Conservation (phyloP, 2,888 invertebrate species). For the Agrotis exclamationis region DNA sequence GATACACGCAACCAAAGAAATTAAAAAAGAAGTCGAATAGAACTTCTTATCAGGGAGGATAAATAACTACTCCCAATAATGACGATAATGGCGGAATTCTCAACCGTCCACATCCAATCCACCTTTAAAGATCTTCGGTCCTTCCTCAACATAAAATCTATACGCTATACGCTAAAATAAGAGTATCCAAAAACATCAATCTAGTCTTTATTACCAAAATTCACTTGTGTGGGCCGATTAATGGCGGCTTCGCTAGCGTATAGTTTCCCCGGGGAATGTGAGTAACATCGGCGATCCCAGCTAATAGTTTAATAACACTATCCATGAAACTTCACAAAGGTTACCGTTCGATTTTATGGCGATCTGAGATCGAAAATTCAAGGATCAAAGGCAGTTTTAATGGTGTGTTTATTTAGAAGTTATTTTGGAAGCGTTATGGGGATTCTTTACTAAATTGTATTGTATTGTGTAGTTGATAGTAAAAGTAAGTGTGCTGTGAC, state of each 20-base stretch:
- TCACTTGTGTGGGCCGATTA: slow-evolving; percentile 49
- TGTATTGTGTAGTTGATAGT: slow-evolving; percentile 38
- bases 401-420: slow-evolving; percentile 58
- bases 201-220: slow-evolving; percentile 55
- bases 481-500: slow-evolving; percentile 50
- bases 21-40: too few relatives aligned
- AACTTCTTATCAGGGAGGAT: too few relatives aligned
- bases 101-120: background rate
- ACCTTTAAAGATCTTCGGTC: background rate
- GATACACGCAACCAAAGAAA: slow-evolving; percentile 40
- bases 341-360: slow-evolving; percentile 61
- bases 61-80: background rate
- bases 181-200: slow-evolving; percentile 45
- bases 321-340: slow-evolving; percentile 58
- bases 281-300: slow-evolving; percentile 45
- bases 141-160: slow-evolving; percentile 16
- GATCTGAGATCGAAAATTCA: slow-evolving; percentile 60
- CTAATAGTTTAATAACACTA: slow-evolving; percentile 67
- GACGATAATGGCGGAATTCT: background rate
- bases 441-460: slow-evolving; percentile 51
- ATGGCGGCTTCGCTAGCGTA: slow-evolving; percentile 34
- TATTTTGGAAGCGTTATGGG: slow-evolving; percentile 46
- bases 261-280: slow-evolving; percentile 57
- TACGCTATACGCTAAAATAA: slow-evolving; percentile 8
- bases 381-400: slow-evolving; percentile 54